Conservation (phyloP, 2,113 vertebrate genomes). For the Polypterus senegalus region DNA sequence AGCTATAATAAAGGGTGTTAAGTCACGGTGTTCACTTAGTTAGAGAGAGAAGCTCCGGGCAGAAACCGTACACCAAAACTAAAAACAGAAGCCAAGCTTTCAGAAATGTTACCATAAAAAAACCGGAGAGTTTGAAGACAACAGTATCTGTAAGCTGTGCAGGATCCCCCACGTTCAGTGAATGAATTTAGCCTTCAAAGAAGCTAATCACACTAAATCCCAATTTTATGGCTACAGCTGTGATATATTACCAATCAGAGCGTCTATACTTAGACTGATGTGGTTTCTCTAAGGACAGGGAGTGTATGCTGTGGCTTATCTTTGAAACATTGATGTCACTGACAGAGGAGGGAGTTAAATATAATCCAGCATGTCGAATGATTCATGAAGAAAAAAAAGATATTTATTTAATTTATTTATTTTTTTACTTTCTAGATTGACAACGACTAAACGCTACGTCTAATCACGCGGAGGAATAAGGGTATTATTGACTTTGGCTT, state of each 20-base stretch:
- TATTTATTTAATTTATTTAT: background rate
- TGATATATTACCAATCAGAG: slow-evolving; percentile 52
- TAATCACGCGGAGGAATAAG: slow-evolving; percentile 6
- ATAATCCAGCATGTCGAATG: background rate
- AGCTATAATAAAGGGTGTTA: too few species aligned
- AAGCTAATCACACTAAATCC: slow-evolving; percentile 58
- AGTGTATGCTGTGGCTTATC: slow-evolving; percentile 38
- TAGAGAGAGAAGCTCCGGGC: too few species aligned
- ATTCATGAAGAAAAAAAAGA: background rate
- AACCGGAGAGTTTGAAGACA: slow-evolving; percentile 35
- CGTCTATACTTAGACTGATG: slow-evolving; percentile 29
- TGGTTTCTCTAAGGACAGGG: slow-evolving; percentile 15
- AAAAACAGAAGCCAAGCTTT: too few species aligned
- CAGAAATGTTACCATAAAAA: too few species aligned
- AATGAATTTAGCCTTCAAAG: slow-evolving; percentile 62
- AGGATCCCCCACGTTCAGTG: slow-evolving; percentile 48
- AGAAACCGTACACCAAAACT: too few species aligned
- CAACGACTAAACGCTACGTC: slow-evolving; percentile 2
- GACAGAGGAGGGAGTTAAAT: slow-evolving; percentile 8
- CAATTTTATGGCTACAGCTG: slow-evolving; percentile 66
- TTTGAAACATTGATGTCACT: slow-evolving; percentile 36
- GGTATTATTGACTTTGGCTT: background rate
- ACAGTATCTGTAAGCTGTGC: slow-evolving; percentile 57
- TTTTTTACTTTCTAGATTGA: slow-evolving; percentile 4
- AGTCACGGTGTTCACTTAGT: too few species aligned